Evolutionary conservation across 1,140 invertebrate species (phyloP).

Genomic region (Rhyacophila brunnea): DNA sequence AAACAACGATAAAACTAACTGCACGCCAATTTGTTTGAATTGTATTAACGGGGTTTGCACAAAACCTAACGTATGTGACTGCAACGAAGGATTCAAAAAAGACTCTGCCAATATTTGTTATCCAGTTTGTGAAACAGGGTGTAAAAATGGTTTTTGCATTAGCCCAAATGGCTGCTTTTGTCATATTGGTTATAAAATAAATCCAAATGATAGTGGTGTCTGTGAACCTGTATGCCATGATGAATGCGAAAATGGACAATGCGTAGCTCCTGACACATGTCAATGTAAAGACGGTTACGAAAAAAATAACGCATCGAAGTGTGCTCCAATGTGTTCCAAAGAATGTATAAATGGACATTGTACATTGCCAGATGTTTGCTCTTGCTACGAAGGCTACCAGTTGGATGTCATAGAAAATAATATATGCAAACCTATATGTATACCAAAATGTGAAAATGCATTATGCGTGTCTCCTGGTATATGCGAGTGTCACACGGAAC

Average conservation of each 20-base stretch:
- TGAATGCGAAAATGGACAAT: conserved; percentile 48
- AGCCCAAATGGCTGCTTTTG: too few species aligned
- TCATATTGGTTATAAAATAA: conserved; percentile 35
- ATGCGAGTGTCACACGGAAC: conserved; percentile 39
- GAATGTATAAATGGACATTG: conserved; percentile 53
- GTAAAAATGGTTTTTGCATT: background rate
- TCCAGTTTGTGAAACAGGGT: background rate
- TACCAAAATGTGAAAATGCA: conserved; percentile 3
- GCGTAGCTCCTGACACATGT: conserved; percentile 45
- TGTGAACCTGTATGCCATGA: conserved; percentile 48
- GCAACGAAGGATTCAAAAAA: conserved; percentile 39
- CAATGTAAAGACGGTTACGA: conserved; percentile 42
- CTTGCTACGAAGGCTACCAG: conserved; percentile 37
- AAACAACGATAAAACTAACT: conserved; percentile 36
- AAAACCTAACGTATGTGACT: conserved; percentile 47
- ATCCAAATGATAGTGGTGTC: conserved; percentile 18
- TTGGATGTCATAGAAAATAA: background rate
- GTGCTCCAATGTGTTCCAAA: conserved; percentile 45
- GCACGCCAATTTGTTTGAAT: conserved; percentile 22
- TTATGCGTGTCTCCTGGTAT: conserved; percentile 51
- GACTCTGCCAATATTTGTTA: conserved; percentile 39
- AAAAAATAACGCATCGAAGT: conserved; percentile 40
- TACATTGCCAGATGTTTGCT: conserved; percentile 48
- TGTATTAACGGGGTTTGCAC: conserved; percentile 45
- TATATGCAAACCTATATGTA: conserved; percentile 12